These are phyloP conservation scores for Scaptomyza tumidula DNA, from an alignment of 2,888 invertebrate genomes.

Conservation along the genomic window DNA sequence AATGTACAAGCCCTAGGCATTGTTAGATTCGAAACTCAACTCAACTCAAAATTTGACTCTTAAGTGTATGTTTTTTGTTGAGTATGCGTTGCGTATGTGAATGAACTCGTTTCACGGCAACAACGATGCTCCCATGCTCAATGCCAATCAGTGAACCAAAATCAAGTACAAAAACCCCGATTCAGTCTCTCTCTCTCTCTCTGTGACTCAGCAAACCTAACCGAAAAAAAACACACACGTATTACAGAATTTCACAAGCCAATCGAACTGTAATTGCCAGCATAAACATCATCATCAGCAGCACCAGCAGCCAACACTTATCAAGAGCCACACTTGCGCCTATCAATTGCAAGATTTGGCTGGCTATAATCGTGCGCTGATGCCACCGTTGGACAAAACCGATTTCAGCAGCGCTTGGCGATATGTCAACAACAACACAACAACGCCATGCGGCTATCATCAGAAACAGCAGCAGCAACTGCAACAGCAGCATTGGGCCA, in stretches of 20 bases:
- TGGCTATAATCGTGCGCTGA: slow-evolving; percentile 77
- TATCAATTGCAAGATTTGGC: slow-evolving; percentile 82
- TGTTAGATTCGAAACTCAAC: slow-evolving; percentile 31
- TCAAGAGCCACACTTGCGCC: slow-evolving; percentile 79
- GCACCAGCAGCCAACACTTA: slow-evolving; percentile 62
- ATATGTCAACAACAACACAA: slow-evolving; percentile 67
- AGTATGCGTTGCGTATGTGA: slow-evolving; percentile 45
- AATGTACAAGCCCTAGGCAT: slow-evolving; percentile 47
- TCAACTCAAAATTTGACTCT: slow-evolving; percentile 30
- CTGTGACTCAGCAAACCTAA: slow-evolving; percentile 11
- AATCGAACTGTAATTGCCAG: slow-evolving; percentile 72
- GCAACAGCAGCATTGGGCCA: slow-evolving; percentile 35
- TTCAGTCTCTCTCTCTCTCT: neutral
- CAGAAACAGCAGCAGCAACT: slow-evolving; percentile 52
- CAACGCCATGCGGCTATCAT: slow-evolving; percentile 59
- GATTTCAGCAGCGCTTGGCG: slow-evolving; percentile 69
- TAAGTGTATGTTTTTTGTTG: slow-evolving; percentile 27
- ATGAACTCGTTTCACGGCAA: slow-evolving; percentile 63
- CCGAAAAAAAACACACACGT: slow-evolving; percentile 9
- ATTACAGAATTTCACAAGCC: slow-evolving; percentile 78
- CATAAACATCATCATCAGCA: slow-evolving; percentile 46
- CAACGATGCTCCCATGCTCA: slow-evolving; percentile 22
- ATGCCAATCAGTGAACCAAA: slow-evolving; percentile 67
- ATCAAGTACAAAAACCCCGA: slow-evolving; percentile 65
- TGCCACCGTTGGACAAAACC: slow-evolving; percentile 82